Base-by-base conservation (phyloP, 2,113 vertebrate species). In the Suncus etruscus region DNA sequence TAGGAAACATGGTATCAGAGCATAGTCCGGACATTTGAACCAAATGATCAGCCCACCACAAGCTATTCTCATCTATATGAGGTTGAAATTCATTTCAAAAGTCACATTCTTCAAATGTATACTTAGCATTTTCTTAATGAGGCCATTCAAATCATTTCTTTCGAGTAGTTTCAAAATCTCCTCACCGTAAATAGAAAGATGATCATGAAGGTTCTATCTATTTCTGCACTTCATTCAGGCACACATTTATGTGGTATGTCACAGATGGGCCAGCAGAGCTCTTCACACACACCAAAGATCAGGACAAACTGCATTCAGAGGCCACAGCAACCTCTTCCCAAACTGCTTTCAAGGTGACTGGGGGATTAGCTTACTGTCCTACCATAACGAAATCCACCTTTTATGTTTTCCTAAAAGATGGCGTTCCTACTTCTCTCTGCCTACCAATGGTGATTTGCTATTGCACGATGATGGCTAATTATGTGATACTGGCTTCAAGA, bases 11-110 rank as follows among this genome's bases (percentile, higher is more conserved):
- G 25, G 10, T 18, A 61, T 92, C 86, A 89, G 1, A 3, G 32
- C 94, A 72, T 39, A 78, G 29, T 8, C 1, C 9, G 50, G 86
- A 7, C 22, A 58, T 73, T 63, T 58, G 80, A 45, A 95, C 73
- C 0, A 8, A 78, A 58, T 8, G 9, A 77, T 58, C 70, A 61
- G 75, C 78, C 9, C 24, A 51, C 8, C 83, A 83, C 86, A 95
- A 73, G 73, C 73, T 83, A 93, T 11, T 73, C 45, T 86, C 63
- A 90, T 89, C 72, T 72, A 75, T 88, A 91, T 75, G 76, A 82
- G 39, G 54, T 61, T 94, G 84, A 83, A 92, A 77, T 83, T 92
- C 66, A 92, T 84, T 89, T 86, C 63, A 66, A 91, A 93, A 77
- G 72, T 86, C 51, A 83, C 45, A 82, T 70, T 86, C 50, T 92